Evolutionary conservation across 2,888 invertebrate genomes (phyloP).

Genomic region (Protophormia terraenovae): DNA sequence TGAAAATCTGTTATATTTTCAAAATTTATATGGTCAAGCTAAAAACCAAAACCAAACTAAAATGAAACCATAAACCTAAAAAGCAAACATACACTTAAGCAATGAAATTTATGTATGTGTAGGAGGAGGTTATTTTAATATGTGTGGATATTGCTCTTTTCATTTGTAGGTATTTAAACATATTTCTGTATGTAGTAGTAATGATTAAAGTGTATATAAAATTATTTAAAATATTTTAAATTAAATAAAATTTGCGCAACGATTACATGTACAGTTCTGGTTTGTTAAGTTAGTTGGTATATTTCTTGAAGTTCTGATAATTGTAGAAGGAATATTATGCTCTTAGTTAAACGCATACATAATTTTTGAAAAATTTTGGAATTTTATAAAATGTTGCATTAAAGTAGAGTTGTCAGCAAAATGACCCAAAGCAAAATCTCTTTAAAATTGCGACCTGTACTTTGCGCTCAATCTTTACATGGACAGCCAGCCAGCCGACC

Average conservation of each 20-base stretch:
- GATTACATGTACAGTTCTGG: neutral
- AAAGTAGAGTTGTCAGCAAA: too few species aligned
- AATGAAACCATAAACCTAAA: neutral
- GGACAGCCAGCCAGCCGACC: too few species aligned
- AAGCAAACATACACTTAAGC: neutral
- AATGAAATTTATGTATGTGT: neutral
- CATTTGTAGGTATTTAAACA: neutral
- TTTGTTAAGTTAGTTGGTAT: too few species aligned
- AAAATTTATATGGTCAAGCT: conserved; percentile 19
- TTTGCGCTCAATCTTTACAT: too few species aligned
- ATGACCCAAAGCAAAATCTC: too few species aligned
- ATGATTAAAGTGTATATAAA: neutral
- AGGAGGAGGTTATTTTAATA: neutral
- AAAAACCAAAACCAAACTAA: neutral
- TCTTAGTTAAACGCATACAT: too few species aligned
- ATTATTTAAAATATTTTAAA: neutral
- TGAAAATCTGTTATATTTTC: neutral
- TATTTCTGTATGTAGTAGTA: neutral
- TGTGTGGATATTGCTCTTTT: neutral
- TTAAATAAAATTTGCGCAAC: neutral
- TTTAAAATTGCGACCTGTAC: too few species aligned
- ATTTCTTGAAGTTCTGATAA: too few species aligned
- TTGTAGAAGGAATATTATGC: too few species aligned
- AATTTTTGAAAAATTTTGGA: too few species aligned
- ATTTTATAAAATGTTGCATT: too few species aligned